These are phyloP conservation scores for Thalassarche chlororhynchos DNA, from an alignment of 2,113 vertebrate species.

Conservation along the genomic window DNA sequence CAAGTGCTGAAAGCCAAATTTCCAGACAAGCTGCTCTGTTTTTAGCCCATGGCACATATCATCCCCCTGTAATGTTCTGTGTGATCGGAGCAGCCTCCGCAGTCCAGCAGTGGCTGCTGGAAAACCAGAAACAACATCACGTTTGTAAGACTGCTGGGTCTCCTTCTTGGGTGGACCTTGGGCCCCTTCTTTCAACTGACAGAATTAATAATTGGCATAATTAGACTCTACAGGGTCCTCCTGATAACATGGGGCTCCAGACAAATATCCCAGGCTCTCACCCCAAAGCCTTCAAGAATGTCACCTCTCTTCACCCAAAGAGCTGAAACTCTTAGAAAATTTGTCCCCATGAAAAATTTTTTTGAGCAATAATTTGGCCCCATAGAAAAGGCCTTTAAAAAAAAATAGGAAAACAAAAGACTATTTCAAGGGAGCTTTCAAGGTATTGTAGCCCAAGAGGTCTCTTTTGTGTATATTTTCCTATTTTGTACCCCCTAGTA, in stretches of 20 bases:
- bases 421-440: background rate
- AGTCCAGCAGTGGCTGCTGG: background rate
- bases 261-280: background rate
- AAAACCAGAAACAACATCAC: background rate
- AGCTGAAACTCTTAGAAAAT: background rate
- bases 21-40: background rate
- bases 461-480: background rate
- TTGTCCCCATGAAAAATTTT: rapidly evolving
- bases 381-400: background rate
- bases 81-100: background rate
- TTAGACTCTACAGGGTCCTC: background rate
- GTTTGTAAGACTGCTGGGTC: background rate
- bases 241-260: background rate
- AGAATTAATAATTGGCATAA: background rate
- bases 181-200: background rate
- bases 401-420: background rate
- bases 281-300: background rate
- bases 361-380: background rate
- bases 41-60: background rate
- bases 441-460: background rate
- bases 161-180: background rate
- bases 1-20: background rate
- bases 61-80: background rate
- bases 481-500: background rate
- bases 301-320: background rate